Conservation (phyloP, 2,113 vertebrate genomes). For the Fulica atra region DNA sequence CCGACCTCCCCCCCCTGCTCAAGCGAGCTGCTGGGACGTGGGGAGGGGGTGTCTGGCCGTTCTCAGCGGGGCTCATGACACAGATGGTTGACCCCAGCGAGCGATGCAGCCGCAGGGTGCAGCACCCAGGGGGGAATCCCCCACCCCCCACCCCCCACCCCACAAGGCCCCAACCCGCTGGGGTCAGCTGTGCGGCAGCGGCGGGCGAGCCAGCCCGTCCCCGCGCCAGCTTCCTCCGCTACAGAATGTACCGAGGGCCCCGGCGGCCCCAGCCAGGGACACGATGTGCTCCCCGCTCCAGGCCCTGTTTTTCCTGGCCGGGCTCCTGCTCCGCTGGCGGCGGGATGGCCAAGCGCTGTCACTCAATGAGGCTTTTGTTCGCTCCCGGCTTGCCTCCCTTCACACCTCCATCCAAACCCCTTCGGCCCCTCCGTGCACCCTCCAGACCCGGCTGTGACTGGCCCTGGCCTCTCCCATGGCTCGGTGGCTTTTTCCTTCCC, state of each 20-base stretch:
- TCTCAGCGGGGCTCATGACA: not conserved
- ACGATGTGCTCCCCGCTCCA: slow-evolving; percentile 66
- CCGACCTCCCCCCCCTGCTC: accelerated
- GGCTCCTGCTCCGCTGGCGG: slow-evolving; percentile 27
- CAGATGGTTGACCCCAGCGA: not conserved
- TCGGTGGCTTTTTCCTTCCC: not conserved
- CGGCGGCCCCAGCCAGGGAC: slow-evolving; percentile 60
- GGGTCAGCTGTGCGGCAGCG: not conserved
- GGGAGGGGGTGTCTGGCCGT: not conserved
- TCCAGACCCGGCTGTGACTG: not conserved
- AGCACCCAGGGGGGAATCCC: not conserved
- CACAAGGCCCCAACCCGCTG: not conserved
- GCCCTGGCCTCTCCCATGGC: not conserved
- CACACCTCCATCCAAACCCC: slow-evolving; percentile 7
- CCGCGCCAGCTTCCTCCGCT: slow-evolving; percentile 41
- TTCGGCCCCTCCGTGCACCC: not conserved
- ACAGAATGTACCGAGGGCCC: slow-evolving; percentile 60
- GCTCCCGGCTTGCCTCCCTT: not conserved
- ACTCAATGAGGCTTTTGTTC: slow-evolving; percentile 60
- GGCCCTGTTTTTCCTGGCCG: slow-evolving; percentile 58
- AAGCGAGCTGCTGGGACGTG: not conserved
- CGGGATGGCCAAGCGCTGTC: not conserved
- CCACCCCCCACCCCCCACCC: too few species aligned
- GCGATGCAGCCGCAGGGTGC: not conserved
- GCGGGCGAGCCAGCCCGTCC: not conserved